Conservation (phyloP, 2,113 vertebrate species). For the Lagenorhynchus albirostris region DNA sequence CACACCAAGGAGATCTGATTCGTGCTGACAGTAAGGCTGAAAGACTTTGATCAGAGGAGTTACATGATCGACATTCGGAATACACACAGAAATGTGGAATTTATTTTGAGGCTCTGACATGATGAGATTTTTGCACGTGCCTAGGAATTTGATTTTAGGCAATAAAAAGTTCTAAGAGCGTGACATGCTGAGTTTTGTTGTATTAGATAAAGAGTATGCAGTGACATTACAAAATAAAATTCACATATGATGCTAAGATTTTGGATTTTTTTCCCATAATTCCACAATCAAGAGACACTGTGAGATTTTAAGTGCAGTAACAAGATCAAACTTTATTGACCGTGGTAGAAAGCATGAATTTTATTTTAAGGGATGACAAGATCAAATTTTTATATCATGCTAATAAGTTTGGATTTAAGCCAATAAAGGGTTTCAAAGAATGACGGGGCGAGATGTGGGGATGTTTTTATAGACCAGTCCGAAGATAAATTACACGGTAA, state of each 20-base stretch:
- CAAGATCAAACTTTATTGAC: constrained; percentile 19
- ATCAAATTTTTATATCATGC: constrained; percentile 38
- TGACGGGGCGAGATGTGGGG: neutral
- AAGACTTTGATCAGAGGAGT: neutral
- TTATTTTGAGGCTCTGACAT: constrained; percentile 1
- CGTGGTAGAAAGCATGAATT: constrained; percentile 31
- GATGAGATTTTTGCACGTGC: neutral
- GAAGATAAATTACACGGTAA: neutral
- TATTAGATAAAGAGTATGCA: neutral
- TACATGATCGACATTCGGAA: neutral
- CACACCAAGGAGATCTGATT: neutral
- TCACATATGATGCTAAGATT: neutral
- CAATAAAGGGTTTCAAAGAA: neutral
- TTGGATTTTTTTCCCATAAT: neutral
- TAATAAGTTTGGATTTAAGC: constrained; percentile 1
- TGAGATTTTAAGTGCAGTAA: neutral
- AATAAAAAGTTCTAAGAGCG: neutral
- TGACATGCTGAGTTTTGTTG: neutral
- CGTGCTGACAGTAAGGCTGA: neutral
- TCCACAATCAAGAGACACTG: neutral
- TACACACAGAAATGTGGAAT: neutral
- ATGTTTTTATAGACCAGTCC: neutral
- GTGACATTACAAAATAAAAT: constrained; percentile 34
- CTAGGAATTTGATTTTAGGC: constrained; percentile 8
- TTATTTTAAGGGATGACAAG: constrained; percentile 55